A percentile compares a stretch with the other conserved stretches of the same genome.
phyloP scores from a whole-genome alignment of 1,140 invertebrate genomes.

The Oreohelix idahoensis region DNA sequence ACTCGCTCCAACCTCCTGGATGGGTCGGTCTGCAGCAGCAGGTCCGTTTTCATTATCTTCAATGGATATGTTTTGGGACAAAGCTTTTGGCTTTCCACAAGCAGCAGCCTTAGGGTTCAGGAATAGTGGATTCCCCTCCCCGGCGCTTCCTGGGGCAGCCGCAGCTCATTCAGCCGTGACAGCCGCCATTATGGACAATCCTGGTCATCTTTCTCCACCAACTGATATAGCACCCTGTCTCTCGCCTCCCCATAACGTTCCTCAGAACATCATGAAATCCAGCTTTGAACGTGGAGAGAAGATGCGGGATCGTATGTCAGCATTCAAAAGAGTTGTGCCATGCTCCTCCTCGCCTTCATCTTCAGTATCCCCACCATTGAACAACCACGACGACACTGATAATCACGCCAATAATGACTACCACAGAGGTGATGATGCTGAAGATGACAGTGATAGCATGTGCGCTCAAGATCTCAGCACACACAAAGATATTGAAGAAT shows the following conservation, averaged over 20 bases:
- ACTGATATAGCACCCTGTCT: background rate
- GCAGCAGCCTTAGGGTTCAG: conserved; percentile 23
- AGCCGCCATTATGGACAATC: conserved; percentile 23
- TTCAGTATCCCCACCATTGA: background rate
- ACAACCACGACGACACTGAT: conserved; percentile 13
- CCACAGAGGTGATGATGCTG: conserved; percentile 20
- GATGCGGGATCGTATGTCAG: conserved; percentile 44
- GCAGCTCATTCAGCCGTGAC: conserved; percentile 7
- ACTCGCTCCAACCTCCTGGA: conserved; percentile 35
- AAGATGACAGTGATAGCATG: conserved; percentile 38
- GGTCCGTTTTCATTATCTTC: conserved; percentile 36
- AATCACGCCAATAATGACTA: background rate
- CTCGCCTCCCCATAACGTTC: background rate
- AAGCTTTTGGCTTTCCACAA: conserved; percentile 42
- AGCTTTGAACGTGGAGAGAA: conserved; percentile 9
- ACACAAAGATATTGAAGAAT: conserved; percentile 43
- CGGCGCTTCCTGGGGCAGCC: background rate
- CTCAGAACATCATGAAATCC: conserved; percentile 18
- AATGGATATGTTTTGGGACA: conserved; percentile 48
- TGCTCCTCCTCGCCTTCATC: conserved; percentile 16
- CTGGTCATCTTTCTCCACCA: conserved; percentile 15
- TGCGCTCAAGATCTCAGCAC: conserved; percentile 36
- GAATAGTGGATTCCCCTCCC: conserved; percentile 29
- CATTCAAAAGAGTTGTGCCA: conserved; percentile 48
- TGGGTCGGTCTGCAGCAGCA: conserved; percentile 30